Evolutionary conservation across 2,797 vertebrate species (phyloP).

Genomic region (Pagetopsis macropterus): DNA sequence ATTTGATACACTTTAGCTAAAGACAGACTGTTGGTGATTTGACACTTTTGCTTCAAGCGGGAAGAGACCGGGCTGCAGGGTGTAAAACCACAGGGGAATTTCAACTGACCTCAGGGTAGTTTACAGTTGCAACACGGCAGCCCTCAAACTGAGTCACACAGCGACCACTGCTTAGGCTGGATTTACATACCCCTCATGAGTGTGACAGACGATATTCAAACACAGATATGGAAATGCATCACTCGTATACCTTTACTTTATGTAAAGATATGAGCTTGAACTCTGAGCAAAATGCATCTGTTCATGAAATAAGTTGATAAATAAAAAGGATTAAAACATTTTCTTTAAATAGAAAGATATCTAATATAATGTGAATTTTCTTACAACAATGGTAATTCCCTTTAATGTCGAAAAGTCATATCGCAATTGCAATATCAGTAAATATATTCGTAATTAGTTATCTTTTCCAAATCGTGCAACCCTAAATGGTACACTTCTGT

Average conservation of each 20-base stretch:
- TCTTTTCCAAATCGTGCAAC: too few relatives aligned
- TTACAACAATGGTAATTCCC: too few relatives aligned
- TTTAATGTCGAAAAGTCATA: too few relatives aligned
- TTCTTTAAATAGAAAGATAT: too few relatives aligned
- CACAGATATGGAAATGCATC: slow-evolving; percentile 7
- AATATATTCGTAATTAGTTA: too few relatives aligned
- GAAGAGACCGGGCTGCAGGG: slow-evolving; percentile 22
- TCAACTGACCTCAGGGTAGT: slow-evolving; percentile 61
- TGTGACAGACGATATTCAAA: slow-evolving; percentile 24
- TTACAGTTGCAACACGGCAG: slow-evolving; percentile 55
- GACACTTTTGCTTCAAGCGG: slow-evolving; percentile 51
- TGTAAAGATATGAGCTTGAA: too few relatives aligned
- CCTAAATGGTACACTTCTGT: too few relatives aligned
- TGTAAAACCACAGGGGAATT: slow-evolving; percentile 70
- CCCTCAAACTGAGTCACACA: slow-evolving; percentile 51
- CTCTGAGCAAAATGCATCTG: too few relatives aligned
- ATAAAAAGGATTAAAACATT: too few relatives aligned
- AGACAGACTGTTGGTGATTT: neutral
- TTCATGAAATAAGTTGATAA: too few relatives aligned
- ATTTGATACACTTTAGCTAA: slow-evolving; percentile 2
- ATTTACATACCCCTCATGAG: slow-evolving; percentile 44
- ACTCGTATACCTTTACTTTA: neutral
- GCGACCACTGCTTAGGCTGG: slow-evolving; percentile 12
- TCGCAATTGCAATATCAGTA: too few relatives aligned
- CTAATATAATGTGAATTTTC: too few relatives aligned